Evolutionary conservation across 1,140 invertebrate species (phyloP).

Genomic region (Bradysia coprophila): DNA sequence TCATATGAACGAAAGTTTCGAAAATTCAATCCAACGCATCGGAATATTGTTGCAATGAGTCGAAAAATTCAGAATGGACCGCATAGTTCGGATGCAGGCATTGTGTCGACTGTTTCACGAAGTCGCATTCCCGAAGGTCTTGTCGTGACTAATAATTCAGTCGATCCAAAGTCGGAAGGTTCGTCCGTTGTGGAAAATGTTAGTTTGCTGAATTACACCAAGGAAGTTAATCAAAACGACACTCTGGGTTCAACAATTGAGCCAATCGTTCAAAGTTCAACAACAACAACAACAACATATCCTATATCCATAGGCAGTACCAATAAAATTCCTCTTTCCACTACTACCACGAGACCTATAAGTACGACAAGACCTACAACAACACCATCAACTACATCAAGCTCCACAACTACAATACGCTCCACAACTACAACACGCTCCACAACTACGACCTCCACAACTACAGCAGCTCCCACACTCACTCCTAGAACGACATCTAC

Average conservation of each 20-base stretch:
- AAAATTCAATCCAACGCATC: neutral
- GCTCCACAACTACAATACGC: neutral
- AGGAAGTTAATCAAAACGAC: too few relatives aligned
- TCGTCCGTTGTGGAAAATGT: too few relatives aligned
- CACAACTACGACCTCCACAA: conserved; percentile 1
- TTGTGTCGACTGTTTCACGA: too few relatives aligned
- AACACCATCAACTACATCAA: conserved; percentile 12
- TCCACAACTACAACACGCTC: neutral
- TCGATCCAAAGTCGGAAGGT: too few relatives aligned
- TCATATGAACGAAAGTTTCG: neutral
- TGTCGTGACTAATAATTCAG: too few relatives aligned
- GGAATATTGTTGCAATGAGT: conserved; percentile 5
- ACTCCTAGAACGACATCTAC: conserved; percentile 8
- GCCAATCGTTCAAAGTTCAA: too few relatives aligned
- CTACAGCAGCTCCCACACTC: conserved; percentile 8
- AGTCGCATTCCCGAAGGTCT: too few relatives aligned
- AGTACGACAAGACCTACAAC: conserved; percentile 23
- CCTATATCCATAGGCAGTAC: conserved; percentile 7
- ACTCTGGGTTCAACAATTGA: too few relatives aligned
- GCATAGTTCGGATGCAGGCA: too few relatives aligned
- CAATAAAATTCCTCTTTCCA: conserved; percentile 18
- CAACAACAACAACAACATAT: too few relatives aligned
- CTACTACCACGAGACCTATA: conserved; percentile 23
- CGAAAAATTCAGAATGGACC: conserved; percentile 14
- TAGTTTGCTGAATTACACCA: too few relatives aligned